Conservation (phyloP, 2,888 invertebrate species). For the Heliconius aoede region DNA sequence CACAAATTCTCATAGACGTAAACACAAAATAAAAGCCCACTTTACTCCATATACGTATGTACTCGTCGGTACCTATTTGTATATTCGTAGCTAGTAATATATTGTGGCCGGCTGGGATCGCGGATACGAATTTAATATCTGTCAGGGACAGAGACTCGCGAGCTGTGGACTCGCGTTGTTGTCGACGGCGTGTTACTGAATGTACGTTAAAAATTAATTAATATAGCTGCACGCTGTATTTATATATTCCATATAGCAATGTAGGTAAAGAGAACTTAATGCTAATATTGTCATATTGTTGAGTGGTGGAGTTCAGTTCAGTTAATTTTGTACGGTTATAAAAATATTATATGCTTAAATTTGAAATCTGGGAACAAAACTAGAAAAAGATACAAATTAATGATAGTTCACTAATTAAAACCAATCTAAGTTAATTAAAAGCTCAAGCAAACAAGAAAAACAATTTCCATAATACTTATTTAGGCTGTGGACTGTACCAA, state of each 20-base stretch:
- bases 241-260: not conserved
- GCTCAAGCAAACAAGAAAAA: not conserved
- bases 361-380: no score
- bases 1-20: slow-evolving; percentile 6
- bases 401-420: no score
- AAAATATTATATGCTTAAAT: no score
- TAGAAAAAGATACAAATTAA: no score
- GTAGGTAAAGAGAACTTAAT: not conserved
- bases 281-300: not conserved
- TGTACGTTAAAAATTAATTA: not conserved
- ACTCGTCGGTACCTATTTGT: slow-evolving; percentile 41
- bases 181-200: slow-evolving; percentile 52
- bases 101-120: slow-evolving; percentile 69
- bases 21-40: slow-evolving; percentile 6
- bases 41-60: slow-evolving; percentile 26
- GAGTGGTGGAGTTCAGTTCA: not conserved
- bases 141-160: slow-evolving; percentile 71
- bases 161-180: slow-evolving; percentile 51
- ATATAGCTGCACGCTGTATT: not conserved
- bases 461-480: not conserved
- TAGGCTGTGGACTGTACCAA: slow-evolving; percentile 26
- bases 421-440: no score
- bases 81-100: slow-evolving; percentile 58
- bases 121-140: slow-evolving; percentile 81
- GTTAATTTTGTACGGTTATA: no score